Conservation (phyloP, 1,140 invertebrate genomes). For the Melipona quadrifasciata region DNA sequence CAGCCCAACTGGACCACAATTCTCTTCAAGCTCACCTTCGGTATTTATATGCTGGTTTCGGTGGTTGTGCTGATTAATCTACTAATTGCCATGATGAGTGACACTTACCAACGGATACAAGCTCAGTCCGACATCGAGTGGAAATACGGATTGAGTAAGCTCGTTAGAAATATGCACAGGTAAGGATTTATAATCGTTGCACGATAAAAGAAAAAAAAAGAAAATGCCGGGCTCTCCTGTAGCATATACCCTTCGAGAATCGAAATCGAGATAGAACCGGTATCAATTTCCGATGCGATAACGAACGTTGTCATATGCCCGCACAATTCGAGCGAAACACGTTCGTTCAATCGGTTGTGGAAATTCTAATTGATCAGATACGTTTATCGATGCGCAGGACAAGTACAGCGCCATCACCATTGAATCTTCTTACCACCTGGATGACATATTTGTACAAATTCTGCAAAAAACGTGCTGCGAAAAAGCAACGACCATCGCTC, state of each 20-base stretch:
- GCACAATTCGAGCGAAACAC: not conserved
- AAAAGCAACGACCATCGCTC: constrained; percentile 90
- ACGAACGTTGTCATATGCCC: not conserved
- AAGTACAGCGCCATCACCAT: constrained; percentile 97
- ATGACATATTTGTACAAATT: constrained; percentile 90
- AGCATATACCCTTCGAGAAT: not conserved
- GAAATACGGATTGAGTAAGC: constrained; percentile 99
- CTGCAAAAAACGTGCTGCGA: constrained; percentile 88
- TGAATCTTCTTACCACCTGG: constrained; percentile 98
- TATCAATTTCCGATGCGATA: not conserved
- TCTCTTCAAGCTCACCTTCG: constrained; percentile 91
- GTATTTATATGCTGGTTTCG: constrained; percentile 98
- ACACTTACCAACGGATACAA: constrained; percentile 99
- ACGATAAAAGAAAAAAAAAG: not conserved
- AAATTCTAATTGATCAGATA: constrained; percentile 40
- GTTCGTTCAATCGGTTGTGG: not conserved
- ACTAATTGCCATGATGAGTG: constrained; percentile 99
- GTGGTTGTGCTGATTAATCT: constrained; percentile 99
- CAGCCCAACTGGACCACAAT: constrained; percentile 90
- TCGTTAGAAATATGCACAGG: constrained; percentile 98
- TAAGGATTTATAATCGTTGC: constrained; percentile 55
- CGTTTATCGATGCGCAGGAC: constrained; percentile 84
- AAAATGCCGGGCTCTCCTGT: not conserved
- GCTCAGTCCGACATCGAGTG: constrained; percentile 99
- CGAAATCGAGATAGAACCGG: not conserved